Percentiles rank a stretch among this genome's conserved stretches.
Evolutionary conservation across 2,113 vertebrate genomes (phyloP).

Genomic region (Pachypanchax playfairii): DNA sequence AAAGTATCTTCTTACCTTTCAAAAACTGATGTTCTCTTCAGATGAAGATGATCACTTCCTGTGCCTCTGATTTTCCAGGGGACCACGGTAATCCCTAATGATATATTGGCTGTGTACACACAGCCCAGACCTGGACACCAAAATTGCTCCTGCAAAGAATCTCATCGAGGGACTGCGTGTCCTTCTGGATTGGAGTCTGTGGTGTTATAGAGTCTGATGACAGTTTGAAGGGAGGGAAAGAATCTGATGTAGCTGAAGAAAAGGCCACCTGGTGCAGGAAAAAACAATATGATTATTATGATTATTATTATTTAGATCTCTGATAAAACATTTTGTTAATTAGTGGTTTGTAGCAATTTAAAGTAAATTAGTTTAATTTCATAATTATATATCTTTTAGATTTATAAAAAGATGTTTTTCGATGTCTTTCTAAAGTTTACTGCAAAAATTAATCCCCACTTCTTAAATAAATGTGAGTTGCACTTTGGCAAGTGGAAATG

Average conservation of each 20-base stretch:
- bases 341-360: too few species aligned
- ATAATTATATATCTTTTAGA: too few species aligned
- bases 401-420: too few species aligned
- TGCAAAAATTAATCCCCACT: neutral
- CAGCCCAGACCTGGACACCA: slow-evolving; percentile 21
- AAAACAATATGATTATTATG: slow-evolving; percentile 3
- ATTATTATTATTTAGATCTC: too few species aligned
- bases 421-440: neutral
- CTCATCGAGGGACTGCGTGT: slow-evolving; percentile 53
- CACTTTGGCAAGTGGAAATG: slow-evolving; percentile 1
- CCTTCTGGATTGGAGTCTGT: slow-evolving; percentile 51
- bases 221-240: slow-evolving; percentile 46
- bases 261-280: slow-evolving; percentile 18
- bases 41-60: slow-evolving; percentile 2
- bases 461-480: slow-evolving; percentile 22
- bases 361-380: too few species aligned
- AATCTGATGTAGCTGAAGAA: slow-evolving; percentile 37
- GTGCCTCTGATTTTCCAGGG: slow-evolving; percentile 21
- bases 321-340: too few species aligned
- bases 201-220: slow-evolving; percentile 57
- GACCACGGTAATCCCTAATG: slow-evolving; percentile 29
- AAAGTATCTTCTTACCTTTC: slow-evolving; percentile 1
- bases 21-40: slow-evolving; percentile 9
- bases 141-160: slow-evolving; percentile 67
- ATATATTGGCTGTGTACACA: slow-evolving; percentile 46